These are phyloP conservation scores for Aselliscus stoliczkanus DNA, from an alignment of 2,797 vertebrate genomes.

Conservation along the genomic window DNA sequence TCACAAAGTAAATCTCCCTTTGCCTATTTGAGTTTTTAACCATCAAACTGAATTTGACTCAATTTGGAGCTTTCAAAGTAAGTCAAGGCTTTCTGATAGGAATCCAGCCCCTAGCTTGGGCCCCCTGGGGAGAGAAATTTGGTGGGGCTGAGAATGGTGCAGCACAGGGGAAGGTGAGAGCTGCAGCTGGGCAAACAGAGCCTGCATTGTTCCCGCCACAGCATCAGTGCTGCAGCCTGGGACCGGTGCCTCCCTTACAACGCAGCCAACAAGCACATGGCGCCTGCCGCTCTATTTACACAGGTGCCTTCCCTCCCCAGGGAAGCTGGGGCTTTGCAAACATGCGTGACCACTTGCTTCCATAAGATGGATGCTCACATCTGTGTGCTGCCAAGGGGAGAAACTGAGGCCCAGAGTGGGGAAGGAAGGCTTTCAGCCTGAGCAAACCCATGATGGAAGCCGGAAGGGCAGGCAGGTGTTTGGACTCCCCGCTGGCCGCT, in stretches of 20 bases:
- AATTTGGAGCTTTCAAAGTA: not conserved
- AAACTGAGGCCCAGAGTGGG: constrained; percentile 66
- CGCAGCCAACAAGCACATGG: constrained; percentile 16
- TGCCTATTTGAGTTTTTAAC: not conserved
- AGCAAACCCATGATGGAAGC: not conserved
- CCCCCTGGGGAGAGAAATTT: not conserved
- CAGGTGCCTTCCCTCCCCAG: constrained; percentile 68
- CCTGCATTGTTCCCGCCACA: constrained; percentile 11
- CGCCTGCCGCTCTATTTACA: constrained; percentile 56
- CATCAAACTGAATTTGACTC: constrained; percentile 10
- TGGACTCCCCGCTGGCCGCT: not conserved
- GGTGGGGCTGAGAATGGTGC: not conserved
- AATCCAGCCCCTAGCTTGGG: not conserved
- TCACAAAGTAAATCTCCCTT: not conserved
- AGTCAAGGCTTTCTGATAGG: not conserved
- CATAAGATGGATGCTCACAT: constrained; percentile 65
- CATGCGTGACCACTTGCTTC: constrained; percentile 50
- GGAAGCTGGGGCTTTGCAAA: constrained; percentile 64
- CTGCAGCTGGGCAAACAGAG: constrained; percentile 76
- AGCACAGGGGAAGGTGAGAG: constrained; percentile 39
- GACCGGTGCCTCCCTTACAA: constrained; percentile 16
- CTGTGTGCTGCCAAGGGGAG: constrained; percentile 41
- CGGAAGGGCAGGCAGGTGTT: constrained; percentile 55
- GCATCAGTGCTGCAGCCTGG: not conserved
- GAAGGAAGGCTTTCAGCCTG: constrained; percentile 10